phyloP scores from a whole-genome alignment of 2,888 invertebrate genomes.

The Agrenia bidenticulata region DNA sequence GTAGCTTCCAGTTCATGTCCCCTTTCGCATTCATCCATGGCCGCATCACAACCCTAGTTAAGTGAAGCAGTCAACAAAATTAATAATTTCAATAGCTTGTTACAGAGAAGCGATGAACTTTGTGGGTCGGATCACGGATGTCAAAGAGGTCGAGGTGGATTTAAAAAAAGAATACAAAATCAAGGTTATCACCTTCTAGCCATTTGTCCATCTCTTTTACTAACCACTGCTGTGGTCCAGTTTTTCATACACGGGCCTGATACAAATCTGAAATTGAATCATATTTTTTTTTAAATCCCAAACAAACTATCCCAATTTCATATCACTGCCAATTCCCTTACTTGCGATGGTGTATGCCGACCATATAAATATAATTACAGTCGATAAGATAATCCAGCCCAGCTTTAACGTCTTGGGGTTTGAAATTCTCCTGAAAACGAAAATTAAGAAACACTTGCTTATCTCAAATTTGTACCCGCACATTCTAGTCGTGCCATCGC shows the following conservation, averaged over 20 bases:
- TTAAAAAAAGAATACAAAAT: too few species aligned
- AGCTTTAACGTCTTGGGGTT: slow-evolving; percentile 7
- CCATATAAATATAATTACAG: slow-evolving; percentile 25
- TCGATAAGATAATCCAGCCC: slow-evolving; percentile 30
- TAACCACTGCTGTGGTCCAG: slow-evolving; percentile 13
- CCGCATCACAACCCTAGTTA: slow-evolving; percentile 32
- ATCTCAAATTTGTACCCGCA: too few species aligned
- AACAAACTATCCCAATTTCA: too few species aligned
- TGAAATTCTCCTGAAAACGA: slow-evolving; percentile 24
- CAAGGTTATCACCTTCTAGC: too few species aligned
- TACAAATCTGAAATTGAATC: slow-evolving; percentile 9
- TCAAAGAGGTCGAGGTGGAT: too few species aligned
- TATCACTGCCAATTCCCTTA: neutral
- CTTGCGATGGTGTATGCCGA: slow-evolving; percentile 20
- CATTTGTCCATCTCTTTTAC: too few species aligned
- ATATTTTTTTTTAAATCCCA: neutral
- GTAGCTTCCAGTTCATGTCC: slow-evolving; percentile 33
- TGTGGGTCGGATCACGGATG: too few species aligned
- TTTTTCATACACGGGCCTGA: neutral
- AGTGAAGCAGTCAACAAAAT: too few species aligned
- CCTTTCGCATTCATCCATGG: slow-evolving; percentile 35
- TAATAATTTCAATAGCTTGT: too few species aligned
- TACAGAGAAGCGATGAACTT: too few species aligned
- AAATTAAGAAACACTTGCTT: slow-evolving; percentile 8
- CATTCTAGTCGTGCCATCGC: too few species aligned